A percentile compares a stretch with the other conserved stretches of the same genome.
Conservation (phyloP, 1,140 invertebrate species). For the Phymastichus coffea region DNA sequence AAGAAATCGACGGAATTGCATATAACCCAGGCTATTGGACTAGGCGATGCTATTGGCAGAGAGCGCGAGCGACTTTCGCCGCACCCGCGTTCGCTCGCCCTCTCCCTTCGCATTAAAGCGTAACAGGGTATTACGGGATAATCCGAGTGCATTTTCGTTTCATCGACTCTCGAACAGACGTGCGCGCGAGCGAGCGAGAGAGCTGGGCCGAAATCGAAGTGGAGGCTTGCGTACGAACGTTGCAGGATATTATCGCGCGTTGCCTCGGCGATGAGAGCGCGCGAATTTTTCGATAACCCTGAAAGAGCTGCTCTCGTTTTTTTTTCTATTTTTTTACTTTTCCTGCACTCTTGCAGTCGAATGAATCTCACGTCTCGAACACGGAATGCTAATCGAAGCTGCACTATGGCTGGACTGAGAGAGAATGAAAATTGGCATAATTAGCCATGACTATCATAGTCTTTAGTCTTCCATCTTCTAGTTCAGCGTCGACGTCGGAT, state of each 20-base stretch:
- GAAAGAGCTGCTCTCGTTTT: neutral
- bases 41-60: too few species aligned
- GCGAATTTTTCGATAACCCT: neutral
- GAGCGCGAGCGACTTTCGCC: too few species aligned
- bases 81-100: neutral
- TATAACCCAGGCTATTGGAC: too few species aligned
- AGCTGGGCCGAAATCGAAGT: neutral
- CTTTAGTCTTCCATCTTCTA: too few species aligned
- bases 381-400: constrained; percentile 6
- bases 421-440: too few species aligned
- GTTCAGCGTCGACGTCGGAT: neutral
- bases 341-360: too few species aligned
- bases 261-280: neutral
- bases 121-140: constrained; percentile 11
- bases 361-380: neutral
- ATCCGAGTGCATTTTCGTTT: constrained; percentile 19
- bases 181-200: neutral
- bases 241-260: constrained; percentile 3
- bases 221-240: neutral
- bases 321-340: neutral
- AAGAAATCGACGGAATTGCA: too few species aligned
- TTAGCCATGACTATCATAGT: neutral
- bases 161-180: constrained; percentile 14
- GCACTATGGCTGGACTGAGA: too few species aligned
- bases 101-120: neutral